Conservation (phyloP, 2,113 vertebrate species). For the Anas platyrhynchos region DNA sequence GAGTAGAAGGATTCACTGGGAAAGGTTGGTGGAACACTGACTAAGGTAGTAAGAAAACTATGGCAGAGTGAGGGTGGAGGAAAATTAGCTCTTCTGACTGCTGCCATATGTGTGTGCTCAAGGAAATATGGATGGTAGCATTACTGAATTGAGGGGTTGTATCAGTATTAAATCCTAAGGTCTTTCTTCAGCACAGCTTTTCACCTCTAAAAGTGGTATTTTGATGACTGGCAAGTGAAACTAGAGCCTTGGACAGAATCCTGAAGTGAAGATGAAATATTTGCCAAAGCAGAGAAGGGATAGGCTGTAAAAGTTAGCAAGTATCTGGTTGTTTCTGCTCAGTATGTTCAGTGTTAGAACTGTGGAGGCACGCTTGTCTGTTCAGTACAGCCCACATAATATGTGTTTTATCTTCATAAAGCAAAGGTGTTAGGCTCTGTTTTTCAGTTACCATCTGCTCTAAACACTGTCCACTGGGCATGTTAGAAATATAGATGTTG, state of each 20-base stretch:
- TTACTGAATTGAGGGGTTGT: neutral
- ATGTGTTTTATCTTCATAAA: neutral
- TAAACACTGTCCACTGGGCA: neutral
- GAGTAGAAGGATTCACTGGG: neutral
- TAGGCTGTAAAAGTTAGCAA: neutral
- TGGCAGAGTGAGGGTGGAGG: neutral
- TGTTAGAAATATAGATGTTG: neutral
- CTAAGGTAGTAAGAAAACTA: neutral
- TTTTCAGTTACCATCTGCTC: neutral
- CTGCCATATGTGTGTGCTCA: neutral
- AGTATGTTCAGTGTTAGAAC: neutral
- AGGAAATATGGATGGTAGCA: fast-evolving
- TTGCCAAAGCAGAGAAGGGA: neutral
- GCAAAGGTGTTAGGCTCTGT: neutral
- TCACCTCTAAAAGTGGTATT: neutral
- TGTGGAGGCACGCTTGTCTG: neutral
- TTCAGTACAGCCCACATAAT: neutral
- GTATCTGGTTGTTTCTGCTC: neutral
- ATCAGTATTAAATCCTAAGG: neutral
- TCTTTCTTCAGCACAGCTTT: neutral
- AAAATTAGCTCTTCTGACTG: neutral
- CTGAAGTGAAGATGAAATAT: neutral
- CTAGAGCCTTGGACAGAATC: neutral
- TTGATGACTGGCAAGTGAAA: neutral
- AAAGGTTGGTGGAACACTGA: neutral